Base-by-base conservation (phyloP, 2,888 invertebrate species). In the Heliconius ethilla region DNA sequence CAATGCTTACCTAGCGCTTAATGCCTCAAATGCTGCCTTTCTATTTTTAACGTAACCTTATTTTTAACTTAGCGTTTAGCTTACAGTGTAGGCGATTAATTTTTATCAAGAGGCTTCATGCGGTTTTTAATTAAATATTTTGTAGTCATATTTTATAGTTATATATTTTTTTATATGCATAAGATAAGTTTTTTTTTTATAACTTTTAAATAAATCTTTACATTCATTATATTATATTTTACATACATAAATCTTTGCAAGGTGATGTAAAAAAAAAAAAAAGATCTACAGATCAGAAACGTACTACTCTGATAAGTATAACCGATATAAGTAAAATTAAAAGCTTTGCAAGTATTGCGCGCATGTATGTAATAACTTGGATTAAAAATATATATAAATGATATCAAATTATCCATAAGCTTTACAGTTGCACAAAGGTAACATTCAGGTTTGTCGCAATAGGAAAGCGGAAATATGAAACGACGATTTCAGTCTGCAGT, bases 1-100 rank as follows among this genome's bases (percentile, higher is more conserved):
- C 25, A 51, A 70, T 67, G 66, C 69, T 77, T 75, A 75, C 63
- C 73, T 77, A 75, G 59, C 45, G 22, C 67, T 63, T 37, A 75
- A 45, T 59, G 63, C 70, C 73, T 69, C 63, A 65, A 27, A 73
- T 59, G 74, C 62, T 66, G 29, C 59, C 65, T 74, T 70, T 74
- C 66, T 78, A 22, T 75, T 75, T 45, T 62, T 63, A 29, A 70
- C 29, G 22, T 70, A 62, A 72, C 37, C 40, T 15, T 27, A 76
- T n/a, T 51, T n/a, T n/a, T n/a, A n/a, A n/a, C n/a, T n/a, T n/a
- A n/a, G n/a, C n/a, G 59, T 40, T 45, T 25, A 69, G 15, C 15
- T 69, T 40, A 25, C 15, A 6, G 40, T 2, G 69, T 25, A 25
- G 15, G 67, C n/a, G 10, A 40, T 1, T 22, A 15, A 3, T 40